Evolutionary conservation across 2,888 invertebrate species (phyloP).

Genomic region (Tipula confusa): DNA sequence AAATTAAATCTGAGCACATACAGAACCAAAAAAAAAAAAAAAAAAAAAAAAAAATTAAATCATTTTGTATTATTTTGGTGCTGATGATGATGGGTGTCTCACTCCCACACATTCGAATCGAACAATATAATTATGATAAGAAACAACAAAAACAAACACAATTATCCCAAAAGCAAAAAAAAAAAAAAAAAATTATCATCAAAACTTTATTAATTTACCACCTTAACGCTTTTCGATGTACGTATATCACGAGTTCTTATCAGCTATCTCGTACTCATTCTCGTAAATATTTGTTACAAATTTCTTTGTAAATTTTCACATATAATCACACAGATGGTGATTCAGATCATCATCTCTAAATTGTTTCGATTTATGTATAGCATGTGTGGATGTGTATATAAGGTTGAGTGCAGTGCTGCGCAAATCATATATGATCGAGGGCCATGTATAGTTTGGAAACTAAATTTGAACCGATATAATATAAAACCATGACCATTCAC

Average conservation of each 20-base stretch:
- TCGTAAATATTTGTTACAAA: background rate
- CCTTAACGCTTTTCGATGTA: background rate
- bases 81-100: background rate
- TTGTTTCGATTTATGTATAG: background rate
- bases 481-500: no score
- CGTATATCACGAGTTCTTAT: background rate
- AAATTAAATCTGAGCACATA: background rate
- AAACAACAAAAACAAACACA: background rate
- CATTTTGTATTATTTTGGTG: background rate
- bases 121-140: background rate
- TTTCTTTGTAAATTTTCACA: constrained; percentile 16
- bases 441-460: no score
- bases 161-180: background rate
- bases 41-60: background rate
- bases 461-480: no score
- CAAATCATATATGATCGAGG: background rate
- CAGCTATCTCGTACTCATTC: background rate
- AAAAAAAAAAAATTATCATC: background rate
- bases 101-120: background rate
- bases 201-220: constrained; percentile 25
- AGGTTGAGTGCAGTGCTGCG: background rate
- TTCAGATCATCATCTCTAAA: constrained; percentile 14
- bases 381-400: background rate
- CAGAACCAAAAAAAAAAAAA: background rate
- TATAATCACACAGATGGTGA: constrained; percentile 25